Evolutionary conservation across 30 jellyfish, hydroid and myxozoan species (phyloP).

Genomic region (Mastigias papua): DNA sequence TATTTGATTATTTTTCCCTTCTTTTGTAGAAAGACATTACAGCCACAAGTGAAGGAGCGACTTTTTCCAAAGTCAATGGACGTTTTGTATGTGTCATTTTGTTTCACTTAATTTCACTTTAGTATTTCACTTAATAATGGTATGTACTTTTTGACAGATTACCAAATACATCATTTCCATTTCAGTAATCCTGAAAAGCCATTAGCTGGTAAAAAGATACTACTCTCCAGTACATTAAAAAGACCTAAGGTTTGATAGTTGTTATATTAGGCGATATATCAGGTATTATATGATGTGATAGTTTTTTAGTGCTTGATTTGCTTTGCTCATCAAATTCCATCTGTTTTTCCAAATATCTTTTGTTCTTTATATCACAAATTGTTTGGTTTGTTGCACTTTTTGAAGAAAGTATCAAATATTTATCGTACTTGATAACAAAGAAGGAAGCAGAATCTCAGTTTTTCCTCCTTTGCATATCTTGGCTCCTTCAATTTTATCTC

Average conservation of each 20-base stretch:
- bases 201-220: slow-evolving; percentile 58
- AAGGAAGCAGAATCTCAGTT: background rate
- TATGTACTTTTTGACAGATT: no score
- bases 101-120: background rate
- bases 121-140: background rate
- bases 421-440: no score
- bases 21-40: slow-evolving; percentile 50
- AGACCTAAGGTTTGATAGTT: slow-evolving; percentile 56
- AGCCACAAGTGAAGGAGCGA: slow-evolving; percentile 68
- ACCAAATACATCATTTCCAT: background rate
- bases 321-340: background rate
- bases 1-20: no score
- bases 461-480: background rate
- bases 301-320: background rate
- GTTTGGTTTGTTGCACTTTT: no score
- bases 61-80: slow-evolving; percentile 63
- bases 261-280: no score
- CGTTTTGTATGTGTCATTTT: slow-evolving; percentile 37
- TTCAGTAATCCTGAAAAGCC: slow-evolving; percentile 72
- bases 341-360: background rate
- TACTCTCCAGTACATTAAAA: slow-evolving; percentile 60
- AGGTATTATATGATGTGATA: background rate
- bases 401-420: no score
- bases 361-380: background rate
- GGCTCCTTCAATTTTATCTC: background rate